Conservation (phyloP, 2,113 vertebrate genomes). For the Mugil cephalus region DNA sequence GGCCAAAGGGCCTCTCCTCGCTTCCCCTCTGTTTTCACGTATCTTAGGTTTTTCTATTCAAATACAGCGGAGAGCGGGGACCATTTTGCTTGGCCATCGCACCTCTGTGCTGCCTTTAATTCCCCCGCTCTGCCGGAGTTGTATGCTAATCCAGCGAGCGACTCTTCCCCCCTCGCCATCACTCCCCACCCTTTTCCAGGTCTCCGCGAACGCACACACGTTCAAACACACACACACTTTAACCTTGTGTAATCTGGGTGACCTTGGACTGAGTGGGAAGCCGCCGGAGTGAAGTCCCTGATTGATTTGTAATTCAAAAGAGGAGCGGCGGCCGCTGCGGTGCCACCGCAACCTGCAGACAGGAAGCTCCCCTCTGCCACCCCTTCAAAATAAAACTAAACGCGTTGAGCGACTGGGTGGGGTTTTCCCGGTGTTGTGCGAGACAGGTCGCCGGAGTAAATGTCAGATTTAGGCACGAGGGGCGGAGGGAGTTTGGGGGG, state of each 20-base stretch:
- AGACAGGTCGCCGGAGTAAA: conserved; percentile 46
- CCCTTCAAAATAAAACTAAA: conserved; percentile 72
- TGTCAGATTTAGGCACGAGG: conserved; percentile 54
- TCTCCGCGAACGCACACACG: conserved; percentile 52
- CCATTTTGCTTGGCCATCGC: conserved; percentile 75
- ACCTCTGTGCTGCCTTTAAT: conserved; percentile 86
- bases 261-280: conserved; percentile 92
- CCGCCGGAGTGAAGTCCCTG: conserved; percentile 74
- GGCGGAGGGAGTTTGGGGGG: background rate
- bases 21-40: conserved; percentile 85
- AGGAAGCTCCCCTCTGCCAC: conserved; percentile 46
- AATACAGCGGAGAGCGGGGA: conserved; percentile 87
- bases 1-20: conserved; percentile 85
- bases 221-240: conserved; percentile 63
- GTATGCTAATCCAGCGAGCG: conserved; percentile 91
- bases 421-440: background rate
- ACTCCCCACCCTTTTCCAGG: conserved; percentile 37
- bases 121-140: conserved; percentile 87
- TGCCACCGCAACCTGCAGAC: background rate
- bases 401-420: background rate
- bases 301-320: conserved; percentile 96
- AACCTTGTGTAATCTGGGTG: conserved; percentile 96
- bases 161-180: conserved; percentile 72
- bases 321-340: conserved; percentile 76
- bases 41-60: conserved; percentile 90